phyloP scores from a whole-genome alignment of 2,113 vertebrate genomes.

The Scolopax mira region DNA sequence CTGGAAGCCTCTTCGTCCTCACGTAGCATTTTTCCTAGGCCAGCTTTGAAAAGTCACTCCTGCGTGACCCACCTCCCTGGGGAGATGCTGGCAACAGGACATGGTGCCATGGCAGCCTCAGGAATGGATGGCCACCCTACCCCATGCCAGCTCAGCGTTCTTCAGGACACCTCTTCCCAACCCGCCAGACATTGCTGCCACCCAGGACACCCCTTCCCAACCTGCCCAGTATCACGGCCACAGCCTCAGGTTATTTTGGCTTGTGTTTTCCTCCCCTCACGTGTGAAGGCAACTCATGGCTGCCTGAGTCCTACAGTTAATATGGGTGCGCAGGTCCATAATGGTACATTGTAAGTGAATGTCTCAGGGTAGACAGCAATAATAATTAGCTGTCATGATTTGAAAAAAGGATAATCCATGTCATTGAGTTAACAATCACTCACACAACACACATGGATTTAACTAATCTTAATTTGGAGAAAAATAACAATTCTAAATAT shows the following conservation, averaged over 20 bases:
- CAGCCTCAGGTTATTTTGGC: neutral
- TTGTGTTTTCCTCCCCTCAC: neutral
- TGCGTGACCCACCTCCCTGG: neutral
- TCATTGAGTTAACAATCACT: conserved; percentile 74
- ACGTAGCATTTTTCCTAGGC: neutral
- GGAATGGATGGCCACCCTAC: neutral
- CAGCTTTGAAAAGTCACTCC: neutral
- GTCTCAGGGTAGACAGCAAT: conserved; percentile 69
- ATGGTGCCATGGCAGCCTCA: neutral
- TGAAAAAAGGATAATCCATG: conserved; percentile 75
- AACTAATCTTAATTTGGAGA: conserved; percentile 80
- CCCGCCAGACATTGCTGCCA: neutral
- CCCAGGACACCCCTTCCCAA: neutral
- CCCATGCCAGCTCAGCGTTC: fast-evolving
- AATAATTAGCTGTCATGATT: conserved; percentile 80
- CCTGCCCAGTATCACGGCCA: fast-evolving
- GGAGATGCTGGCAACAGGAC: neutral
- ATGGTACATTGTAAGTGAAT: conserved; percentile 57
- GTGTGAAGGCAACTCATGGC: neutral
- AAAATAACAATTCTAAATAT: conserved; percentile 81
- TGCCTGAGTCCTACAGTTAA: conserved; percentile 58
- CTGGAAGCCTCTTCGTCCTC: neutral
- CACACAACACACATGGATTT: conserved; percentile 75
- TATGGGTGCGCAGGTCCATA: conserved; percentile 48
- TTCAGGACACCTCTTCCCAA: neutral